phyloP scores from a whole-genome alignment of 2,797 vertebrate species.

The Tadarida brasiliensis region DNA sequence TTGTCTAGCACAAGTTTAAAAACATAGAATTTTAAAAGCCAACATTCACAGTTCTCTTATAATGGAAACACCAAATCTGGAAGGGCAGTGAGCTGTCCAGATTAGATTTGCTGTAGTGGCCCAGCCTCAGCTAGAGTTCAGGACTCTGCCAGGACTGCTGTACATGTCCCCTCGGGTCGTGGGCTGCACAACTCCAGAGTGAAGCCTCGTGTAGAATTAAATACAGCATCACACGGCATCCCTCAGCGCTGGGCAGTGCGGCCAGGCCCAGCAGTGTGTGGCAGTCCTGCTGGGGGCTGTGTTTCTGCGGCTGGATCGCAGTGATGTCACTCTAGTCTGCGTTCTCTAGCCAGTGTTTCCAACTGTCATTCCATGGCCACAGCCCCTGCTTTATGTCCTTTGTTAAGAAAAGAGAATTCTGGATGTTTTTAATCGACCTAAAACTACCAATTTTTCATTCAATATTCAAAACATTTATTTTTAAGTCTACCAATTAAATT shows the following conservation, averaged over 20 bases:
- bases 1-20: not conserved
- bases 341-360: not conserved
- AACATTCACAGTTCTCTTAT: not conserved
- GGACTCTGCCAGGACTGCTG: not conserved
- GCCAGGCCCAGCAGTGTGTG: not conserved
- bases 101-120: not conserved
- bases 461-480: not conserved
- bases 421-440: not conserved
- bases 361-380: not conserved
- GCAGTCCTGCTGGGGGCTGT: not conserved
- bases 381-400: not conserved
- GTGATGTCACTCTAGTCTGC: not conserved
- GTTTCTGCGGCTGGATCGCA: not conserved
- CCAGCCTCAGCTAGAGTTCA: not conserved
- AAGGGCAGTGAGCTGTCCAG: not conserved
- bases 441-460: constrained; percentile 15
- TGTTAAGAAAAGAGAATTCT: not conserved
- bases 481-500: constrained; percentile 24
- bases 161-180: not conserved
- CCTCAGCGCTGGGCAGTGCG: rapidly evolving
- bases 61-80: not conserved
- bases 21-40: constrained; percentile 4
- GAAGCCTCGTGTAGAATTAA: not conserved
- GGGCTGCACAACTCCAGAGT: not conserved
- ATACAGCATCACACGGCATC: rapidly evolving